Evolutionary conservation across 2,888 invertebrate species (phyloP).

Genomic region (Mantis religiosa): DNA sequence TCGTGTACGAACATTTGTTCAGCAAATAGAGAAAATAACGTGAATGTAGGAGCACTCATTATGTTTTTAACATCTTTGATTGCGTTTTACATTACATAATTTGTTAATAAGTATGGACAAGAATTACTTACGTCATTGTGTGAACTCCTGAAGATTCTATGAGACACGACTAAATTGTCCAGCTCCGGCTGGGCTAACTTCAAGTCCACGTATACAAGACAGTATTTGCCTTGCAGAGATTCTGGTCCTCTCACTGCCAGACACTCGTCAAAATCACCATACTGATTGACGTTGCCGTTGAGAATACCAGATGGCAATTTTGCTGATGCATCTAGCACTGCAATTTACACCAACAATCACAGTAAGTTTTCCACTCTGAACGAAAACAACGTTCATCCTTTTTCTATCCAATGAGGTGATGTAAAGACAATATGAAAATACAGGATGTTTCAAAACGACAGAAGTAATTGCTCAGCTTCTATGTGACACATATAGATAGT

Average conservation of each 20-base stretch:
- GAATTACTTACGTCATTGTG: conserved; percentile 24
- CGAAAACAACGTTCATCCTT: too few relatives aligned
- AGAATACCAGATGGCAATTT: conserved; percentile 65
- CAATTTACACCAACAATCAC: conserved; percentile 36
- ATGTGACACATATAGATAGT: too few relatives aligned
- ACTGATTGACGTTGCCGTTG: conserved; percentile 65
- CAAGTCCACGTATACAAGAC: conserved; percentile 31
- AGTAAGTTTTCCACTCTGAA: neutral
- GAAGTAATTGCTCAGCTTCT: too few relatives aligned
- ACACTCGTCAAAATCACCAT: conserved; percentile 69
- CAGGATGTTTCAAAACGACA: too few relatives aligned
- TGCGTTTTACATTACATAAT: too few relatives aligned
- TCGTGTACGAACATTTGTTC: too few relatives aligned
- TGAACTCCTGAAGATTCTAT: conserved; percentile 7
- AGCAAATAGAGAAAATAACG: too few relatives aligned
- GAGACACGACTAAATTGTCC: conserved; percentile 21
- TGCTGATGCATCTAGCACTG: conserved; percentile 70
- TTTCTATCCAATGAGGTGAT: too few relatives aligned
- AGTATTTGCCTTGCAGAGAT: conserved; percentile 31
- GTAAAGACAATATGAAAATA: too few relatives aligned
- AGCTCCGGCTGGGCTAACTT: neutral
- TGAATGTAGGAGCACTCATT: too few relatives aligned
- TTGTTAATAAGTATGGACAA: neutral
- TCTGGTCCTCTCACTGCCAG: conserved; percentile 37
- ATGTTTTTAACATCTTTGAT: too few relatives aligned